Base-by-base conservation (phyloP, 2,888 invertebrate genomes). In the Diogma glabrata region DNA sequence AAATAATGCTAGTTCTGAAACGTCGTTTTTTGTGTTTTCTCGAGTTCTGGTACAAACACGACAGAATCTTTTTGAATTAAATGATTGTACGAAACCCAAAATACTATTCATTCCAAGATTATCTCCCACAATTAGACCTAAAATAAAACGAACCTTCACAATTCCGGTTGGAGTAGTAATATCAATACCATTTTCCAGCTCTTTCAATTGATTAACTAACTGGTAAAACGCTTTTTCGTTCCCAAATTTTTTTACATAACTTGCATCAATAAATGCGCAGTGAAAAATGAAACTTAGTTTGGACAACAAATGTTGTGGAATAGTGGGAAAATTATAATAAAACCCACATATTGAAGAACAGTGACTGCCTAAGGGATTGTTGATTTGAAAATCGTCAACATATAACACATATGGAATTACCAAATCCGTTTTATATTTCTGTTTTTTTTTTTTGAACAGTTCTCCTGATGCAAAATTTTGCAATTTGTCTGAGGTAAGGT, bases 61-160 rank as follows among this genome's bases (percentile, higher is more conserved):
- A 45, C 60, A 60, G 52, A 49, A 60, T 52, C 36, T 45, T 22
- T 56, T 57, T 5, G 57, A 52, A 51, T 52, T 56, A 52, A 59
- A 59, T 6, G 57, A 57, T 48, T 53, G 46, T n/a, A 49, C 50
- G 49, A 57, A 59, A 6, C 57, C 56, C 12, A 56, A 48, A 33
- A 59, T 53, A 33, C 54, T 53, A 52, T 58, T 57, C 1, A 58
- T 26, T 16, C 56, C 60, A 33, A 59, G 55, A 50, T 60, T 59
- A 46, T 59, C 58, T 4, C 59, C 59, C 20, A 58, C 48, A 33
- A 60, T 30, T 51, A 58, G 50, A 50, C 57, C 56, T 43, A 59
- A 47, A 45, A 56, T 36, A 48, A 60, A 59, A 51, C 57, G 53
- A 14, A 58, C 52, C 53, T 52, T 54, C 12, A 50, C 30, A 17